Evolutionary conservation across 2,797 vertebrate genomes (phyloP).

Genomic region (Taeniopygia guttata): DNA sequence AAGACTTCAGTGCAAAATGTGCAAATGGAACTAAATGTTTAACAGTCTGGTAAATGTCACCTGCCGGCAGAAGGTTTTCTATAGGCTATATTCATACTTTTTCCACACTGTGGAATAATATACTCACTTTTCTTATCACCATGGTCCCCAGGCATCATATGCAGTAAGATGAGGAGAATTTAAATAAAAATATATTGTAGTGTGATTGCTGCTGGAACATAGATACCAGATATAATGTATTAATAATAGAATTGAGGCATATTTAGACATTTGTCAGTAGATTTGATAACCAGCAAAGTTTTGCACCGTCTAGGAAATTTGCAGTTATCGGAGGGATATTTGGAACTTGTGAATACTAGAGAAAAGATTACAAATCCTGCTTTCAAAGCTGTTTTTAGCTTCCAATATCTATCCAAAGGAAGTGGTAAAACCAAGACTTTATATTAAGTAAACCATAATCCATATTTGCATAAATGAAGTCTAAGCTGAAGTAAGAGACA

Average conservation of each 20-base stretch:
- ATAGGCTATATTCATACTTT: background rate
- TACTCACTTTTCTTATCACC: background rate
- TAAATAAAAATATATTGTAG: background rate
- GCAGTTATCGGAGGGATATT: background rate
- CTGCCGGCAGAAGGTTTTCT: background rate
- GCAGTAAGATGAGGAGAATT: background rate
- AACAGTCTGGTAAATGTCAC: background rate
- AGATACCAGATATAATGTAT: constrained; percentile 35
- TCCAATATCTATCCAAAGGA: background rate
- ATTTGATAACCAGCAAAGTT: constrained; percentile 46
- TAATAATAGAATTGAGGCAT: constrained; percentile 53
- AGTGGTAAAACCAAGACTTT: background rate
- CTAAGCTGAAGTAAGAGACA: background rate
- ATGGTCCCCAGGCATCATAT: background rate
- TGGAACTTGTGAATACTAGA: background rate
- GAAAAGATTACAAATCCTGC: background rate
- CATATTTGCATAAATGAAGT: background rate
- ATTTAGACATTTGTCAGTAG: constrained; percentile 58
- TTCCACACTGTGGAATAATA: background rate
- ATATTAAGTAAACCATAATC: background rate
- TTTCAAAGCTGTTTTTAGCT: background rate
- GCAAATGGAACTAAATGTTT: background rate
- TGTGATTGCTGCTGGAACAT: constrained; percentile 5
- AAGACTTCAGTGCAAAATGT: background rate
- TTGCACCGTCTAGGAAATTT: constrained; percentile 36